phyloP scores from a whole-genome alignment of 1,140 invertebrate genomes.

The Cotesia vestalis region DNA sequence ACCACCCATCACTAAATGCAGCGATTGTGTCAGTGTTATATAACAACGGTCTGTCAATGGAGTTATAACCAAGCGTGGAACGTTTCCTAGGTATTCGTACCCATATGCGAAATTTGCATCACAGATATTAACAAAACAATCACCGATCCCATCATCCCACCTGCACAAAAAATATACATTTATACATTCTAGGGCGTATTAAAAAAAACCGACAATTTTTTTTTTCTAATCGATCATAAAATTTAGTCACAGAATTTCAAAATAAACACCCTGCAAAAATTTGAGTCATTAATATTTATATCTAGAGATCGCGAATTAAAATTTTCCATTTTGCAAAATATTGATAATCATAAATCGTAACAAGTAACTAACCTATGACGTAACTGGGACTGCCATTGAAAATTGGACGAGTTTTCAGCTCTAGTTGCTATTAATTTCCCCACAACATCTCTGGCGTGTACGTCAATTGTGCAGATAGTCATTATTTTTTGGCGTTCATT shows the following conservation, averaged over 20 bases:
- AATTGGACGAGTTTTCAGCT: conserved; percentile 83
- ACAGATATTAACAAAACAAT: conserved; percentile 94
- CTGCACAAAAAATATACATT: conserved; percentile 52
- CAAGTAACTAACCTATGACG: conserved; percentile 73
- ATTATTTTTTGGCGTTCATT: conserved; percentile 94
- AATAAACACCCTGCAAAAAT: background rate
- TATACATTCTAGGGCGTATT: too few species aligned
- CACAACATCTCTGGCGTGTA: conserved; percentile 89
- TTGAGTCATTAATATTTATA: background rate
- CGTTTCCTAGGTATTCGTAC: conserved; percentile 87
- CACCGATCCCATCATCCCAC: conserved; percentile 82
- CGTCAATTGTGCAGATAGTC: conserved; percentile 95
- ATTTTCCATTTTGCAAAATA: too few species aligned
- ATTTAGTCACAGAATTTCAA: background rate
- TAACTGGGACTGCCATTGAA: conserved; percentile 92
- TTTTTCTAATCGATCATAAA: too few species aligned
- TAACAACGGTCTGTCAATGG: conserved; percentile 89
- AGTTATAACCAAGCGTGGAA: conserved; percentile 83
- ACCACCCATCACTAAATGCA: conserved; percentile 91
- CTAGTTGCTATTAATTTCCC: conserved; percentile 83
- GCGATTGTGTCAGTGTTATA: conserved; percentile 87
- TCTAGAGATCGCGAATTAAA: too few species aligned
- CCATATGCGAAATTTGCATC: conserved; percentile 83
- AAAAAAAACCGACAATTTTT: background rate
- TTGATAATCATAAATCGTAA: background rate